Percentiles rank a stretch among this genome's conserved stretches.
These are phyloP conservation scores for Pitta sordida DNA, from an alignment of 2,113 vertebrate genomes.

Conservation along the genomic window DNA sequence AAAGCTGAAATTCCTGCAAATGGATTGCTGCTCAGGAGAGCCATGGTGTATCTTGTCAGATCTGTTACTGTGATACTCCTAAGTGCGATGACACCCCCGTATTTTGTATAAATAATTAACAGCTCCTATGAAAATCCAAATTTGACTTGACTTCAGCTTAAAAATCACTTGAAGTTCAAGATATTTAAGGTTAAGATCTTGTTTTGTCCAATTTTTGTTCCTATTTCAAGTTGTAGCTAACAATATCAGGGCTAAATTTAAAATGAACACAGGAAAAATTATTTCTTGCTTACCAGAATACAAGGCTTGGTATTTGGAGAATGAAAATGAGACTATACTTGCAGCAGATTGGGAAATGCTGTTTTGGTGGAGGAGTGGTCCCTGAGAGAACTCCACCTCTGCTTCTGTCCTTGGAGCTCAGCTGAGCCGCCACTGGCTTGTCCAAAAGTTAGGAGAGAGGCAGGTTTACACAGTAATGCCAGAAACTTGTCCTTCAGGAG, in stretches of 20 bases:
- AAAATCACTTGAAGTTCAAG: background rate
- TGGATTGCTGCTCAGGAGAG: background rate
- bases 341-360: background rate
- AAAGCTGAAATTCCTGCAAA: background rate
- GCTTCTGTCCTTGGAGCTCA: background rate
- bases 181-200: background rate
- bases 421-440: background rate
- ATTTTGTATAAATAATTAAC: background rate
- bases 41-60: background rate
- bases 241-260: background rate
- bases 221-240: background rate
- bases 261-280: background rate
- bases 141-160: background rate
- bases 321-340: background rate
- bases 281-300: background rate
- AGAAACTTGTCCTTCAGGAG: background rate
- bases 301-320: background rate
- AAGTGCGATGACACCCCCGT: background rate
- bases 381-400: background rate
- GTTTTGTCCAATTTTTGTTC: background rate
- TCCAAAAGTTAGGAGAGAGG: background rate
- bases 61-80: background rate
- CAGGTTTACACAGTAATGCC: accelerated
- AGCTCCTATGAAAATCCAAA: background rate
- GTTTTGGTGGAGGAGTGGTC: background rate